These are phyloP conservation scores for Cataglyphis cursor DNA, from an alignment of 2,888 invertebrate genomes.

Conservation along the genomic window DNA sequence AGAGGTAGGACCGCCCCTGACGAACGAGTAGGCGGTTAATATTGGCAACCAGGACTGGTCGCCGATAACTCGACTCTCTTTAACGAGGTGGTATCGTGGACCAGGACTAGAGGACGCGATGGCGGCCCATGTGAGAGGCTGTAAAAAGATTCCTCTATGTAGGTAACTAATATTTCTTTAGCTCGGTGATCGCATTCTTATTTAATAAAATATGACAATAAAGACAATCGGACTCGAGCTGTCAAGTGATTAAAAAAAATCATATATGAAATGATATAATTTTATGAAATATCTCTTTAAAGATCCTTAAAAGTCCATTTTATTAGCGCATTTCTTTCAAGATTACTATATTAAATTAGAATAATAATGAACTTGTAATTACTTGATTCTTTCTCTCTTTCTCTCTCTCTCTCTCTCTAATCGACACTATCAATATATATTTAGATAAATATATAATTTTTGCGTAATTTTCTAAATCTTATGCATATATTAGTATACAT, in stretches of 20 bases:
- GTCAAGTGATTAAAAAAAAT: background rate
- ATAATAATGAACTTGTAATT: background rate
- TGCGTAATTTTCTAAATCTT: background rate
- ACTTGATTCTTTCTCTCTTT: background rate
- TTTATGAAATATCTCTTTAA: background rate
- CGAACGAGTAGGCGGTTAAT: conserved; percentile 81
- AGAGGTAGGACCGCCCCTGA: conserved; percentile 84
- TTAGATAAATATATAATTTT: background rate
- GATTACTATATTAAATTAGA: background rate
- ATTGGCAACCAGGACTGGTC: conserved; percentile 75
- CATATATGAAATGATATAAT: background rate
- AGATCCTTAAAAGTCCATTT: background rate
- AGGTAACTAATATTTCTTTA: conserved; percentile 22
- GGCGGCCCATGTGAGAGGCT: conserved; percentile 72
- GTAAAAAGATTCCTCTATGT: conserved; percentile 25
- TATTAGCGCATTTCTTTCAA: background rate
- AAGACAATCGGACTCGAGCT: background rate
- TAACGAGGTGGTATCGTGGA: conserved; percentile 77
- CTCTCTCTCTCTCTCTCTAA: too few species aligned
- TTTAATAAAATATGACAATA: background rate
- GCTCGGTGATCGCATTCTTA: background rate
- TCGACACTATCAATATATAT: background rate
- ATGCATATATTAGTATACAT: background rate
- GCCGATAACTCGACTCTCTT: conserved; percentile 74
- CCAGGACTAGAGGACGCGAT: conserved; percentile 79